Evolutionary conservation across 1,140 invertebrate genomes (phyloP), one percentile per base, ranked within the genome.

Genomic region (Vanessa tameamea): DNA sequence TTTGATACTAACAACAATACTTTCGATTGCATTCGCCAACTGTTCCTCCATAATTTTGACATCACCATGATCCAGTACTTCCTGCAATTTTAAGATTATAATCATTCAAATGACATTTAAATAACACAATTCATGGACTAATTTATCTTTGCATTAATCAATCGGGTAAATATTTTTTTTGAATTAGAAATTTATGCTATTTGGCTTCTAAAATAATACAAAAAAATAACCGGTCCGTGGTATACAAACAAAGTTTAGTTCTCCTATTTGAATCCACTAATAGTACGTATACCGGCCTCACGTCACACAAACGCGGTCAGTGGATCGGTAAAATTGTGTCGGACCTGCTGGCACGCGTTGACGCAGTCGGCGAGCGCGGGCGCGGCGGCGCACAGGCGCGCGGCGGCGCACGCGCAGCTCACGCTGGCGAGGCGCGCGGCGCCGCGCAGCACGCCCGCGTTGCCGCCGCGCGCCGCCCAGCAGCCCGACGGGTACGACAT

Each of bases 21-120:
- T 91, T 84, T 91, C 90, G 50, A 91, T 91, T 73, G 90, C 89
- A 79, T 91, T 92, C 69, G 90, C 89, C 79, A 92, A 84, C 75
- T 92, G 90, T 71, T 92, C 90, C 79, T 92, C 90, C 90, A 92
- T 92, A 51, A 92, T 91, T 80, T 92, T 92, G 51, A 92, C 90
- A 78, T 92, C 90, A 53, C 90, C 89, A 65, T 92, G 90, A 76
- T 91, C 90, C 73, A 92, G 76, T 47, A 92, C 90, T 88, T 92
- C 90, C 90, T 92, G 84, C 4, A 82, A 87, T 23, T 16, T 47
- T 55, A 20, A 48, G 50, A 48, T 4, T 47, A 65, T 48, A 65
- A 23, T 65, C 6, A 2, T 16, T 13, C 47, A 48, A 48, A 20
- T 15, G 12, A 53, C 13, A 15, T 16, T 15, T 5, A 51, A 51